These are phyloP conservation scores for Ctenodactylus gundi DNA, from an alignment of 2,113 vertebrate species.

Conservation along the genomic window DNA sequence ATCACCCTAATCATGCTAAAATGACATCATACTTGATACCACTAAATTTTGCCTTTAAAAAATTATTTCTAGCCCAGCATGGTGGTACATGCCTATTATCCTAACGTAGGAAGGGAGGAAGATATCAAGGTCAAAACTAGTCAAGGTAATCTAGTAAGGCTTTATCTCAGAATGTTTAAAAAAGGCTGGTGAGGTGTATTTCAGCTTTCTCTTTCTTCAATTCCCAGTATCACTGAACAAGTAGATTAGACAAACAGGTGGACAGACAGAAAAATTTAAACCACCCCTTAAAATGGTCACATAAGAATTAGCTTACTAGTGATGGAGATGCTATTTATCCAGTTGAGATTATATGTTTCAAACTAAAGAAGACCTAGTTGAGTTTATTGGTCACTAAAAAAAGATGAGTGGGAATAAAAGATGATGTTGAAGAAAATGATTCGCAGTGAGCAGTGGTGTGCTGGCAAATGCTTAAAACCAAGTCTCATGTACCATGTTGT, in stretches of 20 bases:
- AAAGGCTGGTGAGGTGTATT: neutral
- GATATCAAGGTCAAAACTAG: neutral
- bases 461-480: neutral
- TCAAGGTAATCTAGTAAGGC: neutral
- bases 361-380: neutral
- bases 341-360: neutral
- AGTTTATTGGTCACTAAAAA: neutral
- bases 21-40: neutral
- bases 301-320: neutral
- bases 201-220: neutral
- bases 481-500: neutral
- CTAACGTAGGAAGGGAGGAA: neutral
- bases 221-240: neutral
- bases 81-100: neutral
- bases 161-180: neutral
- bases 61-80: neutral
- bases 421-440: neutral
- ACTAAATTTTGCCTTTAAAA: neutral
- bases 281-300: neutral
- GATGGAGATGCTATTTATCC: neutral
- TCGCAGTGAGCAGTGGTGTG: neutral
- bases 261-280: neutral
- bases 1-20: neutral
- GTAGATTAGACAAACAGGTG: too few relatives aligned
- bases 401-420: neutral